Base-by-base conservation (phyloP, 2,113 vertebrate genomes). In the Cebus imitator region DNA sequence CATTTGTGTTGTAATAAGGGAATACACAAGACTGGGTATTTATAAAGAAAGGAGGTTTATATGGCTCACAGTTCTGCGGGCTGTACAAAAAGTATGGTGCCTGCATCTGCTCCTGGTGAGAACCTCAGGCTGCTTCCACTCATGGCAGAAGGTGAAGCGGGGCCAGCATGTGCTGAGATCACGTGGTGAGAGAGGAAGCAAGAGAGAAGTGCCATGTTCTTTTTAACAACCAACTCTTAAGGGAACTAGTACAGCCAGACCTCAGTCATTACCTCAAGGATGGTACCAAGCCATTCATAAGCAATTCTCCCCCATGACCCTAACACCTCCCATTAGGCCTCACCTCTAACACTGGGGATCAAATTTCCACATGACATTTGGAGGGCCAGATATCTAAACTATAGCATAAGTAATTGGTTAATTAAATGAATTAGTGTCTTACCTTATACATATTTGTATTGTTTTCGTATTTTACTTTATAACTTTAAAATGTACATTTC, bases 381-480 rank as follows among this genome's bases (percentile, higher is more conserved):
- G 61, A n/a, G 66, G 64, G 66, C 17, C 66, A n/a, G 7, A 68
- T 35, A 68, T n/a, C 14, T 32, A 35, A 17, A 35, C 32, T 68
- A 68, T 18, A 68, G 66, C 85, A 96, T 45, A 90, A 52, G 2
- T 52, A 57, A 40, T 45, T 80, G 14, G 18, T 76, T 79, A 57
- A 66, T 43, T 82, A 91, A 68, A 61, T 93, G 81, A 75, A 90
- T 75, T 55, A 35, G 70, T 27, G 79, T 88, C 11, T 32, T 73
- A 81, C 25, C 27, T 90, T 45, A 25, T 64, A 75, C 17, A 6
- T 45, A 37, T 48, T 18, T 57, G 3, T 48, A 73, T 30, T 68
- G 32, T 80, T 68, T 89, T 94, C 30, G 68, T 95, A 64, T 61
- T 76, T 91, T 85, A 61, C 84, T 64, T 80, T 76, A 66, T 72